Evolutionary conservation across 2,113 vertebrate species (phyloP).

Genomic region (Nothobranchius kuhntae): DNA sequence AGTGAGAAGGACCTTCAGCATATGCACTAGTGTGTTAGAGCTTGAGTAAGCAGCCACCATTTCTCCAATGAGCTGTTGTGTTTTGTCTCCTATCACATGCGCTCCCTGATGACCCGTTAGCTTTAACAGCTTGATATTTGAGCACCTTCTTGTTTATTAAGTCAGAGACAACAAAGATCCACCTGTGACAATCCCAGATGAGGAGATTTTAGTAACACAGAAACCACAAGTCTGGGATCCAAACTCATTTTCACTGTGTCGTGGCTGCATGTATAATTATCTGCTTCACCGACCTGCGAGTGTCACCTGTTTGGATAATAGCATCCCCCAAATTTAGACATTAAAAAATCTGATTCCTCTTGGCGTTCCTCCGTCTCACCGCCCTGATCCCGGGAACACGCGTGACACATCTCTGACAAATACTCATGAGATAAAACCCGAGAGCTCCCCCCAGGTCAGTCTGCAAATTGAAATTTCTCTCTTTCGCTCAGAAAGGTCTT

Average conservation of each 20-base stretch:
- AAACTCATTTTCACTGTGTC: constrained; percentile 70
- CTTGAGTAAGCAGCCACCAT: constrained; percentile 23
- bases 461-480: constrained; percentile 53
- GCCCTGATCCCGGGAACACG: constrained; percentile 42
- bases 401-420: constrained; percentile 39
- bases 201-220: constrained; percentile 66
- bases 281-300: constrained; percentile 58
- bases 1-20: constrained; percentile 30
- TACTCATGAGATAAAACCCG: constrained; percentile 48
- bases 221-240: constrained; percentile 54
- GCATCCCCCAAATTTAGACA: constrained; percentile 48
- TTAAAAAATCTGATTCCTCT: constrained; percentile 19
- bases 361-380: constrained; percentile 33
- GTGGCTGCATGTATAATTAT: constrained; percentile 71
- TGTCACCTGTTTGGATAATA: constrained; percentile 46
- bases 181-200: constrained; percentile 43
- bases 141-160: constrained; percentile 50
- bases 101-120: constrained; percentile 46
- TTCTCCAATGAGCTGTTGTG: constrained; percentile 34
- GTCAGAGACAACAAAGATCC: constrained; percentile 33
- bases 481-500: constrained; percentile 20
- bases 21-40: constrained; percentile 40
- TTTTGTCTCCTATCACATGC: constrained; percentile 30
- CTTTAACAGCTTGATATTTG: constrained; percentile 31
- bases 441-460: constrained; percentile 44